Conservation (phyloP, 92 coral and sea anemone species). For the Porites cylindrica region DNA sequence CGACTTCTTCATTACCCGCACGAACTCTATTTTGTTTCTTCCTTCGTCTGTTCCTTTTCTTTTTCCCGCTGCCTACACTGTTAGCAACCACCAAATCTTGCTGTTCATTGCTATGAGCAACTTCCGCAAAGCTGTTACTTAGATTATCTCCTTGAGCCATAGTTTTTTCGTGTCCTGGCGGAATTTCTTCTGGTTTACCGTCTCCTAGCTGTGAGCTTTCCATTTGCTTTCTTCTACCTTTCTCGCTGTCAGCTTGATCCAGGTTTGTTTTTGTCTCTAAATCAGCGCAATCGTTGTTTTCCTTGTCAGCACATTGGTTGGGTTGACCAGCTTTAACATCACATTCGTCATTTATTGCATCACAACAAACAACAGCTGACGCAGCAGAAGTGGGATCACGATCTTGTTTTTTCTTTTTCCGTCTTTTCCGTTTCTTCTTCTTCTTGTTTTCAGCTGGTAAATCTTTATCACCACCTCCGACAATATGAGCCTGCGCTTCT, state of each 20-base stretch:
- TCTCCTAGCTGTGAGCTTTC: constrained; percentile 13
- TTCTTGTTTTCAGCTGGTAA: constrained; percentile 10
- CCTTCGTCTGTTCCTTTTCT: constrained; percentile 31
- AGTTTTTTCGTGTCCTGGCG: constrained; percentile 9
- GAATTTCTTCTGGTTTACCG: constrained; percentile 18
- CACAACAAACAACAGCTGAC: constrained; percentile 25
- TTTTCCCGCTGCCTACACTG: constrained; percentile 20
- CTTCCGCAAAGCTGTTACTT: constrained; percentile 3
- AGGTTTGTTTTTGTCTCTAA: background rate
- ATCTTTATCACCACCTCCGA: background rate
- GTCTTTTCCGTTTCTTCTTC: constrained; percentile 65
- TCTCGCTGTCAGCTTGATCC: constrained; percentile 11
- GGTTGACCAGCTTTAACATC: constrained; percentile 9
- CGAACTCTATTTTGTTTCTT: background rate
- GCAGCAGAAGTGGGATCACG: constrained; percentile 7
- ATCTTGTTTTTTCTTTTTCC: constrained; percentile 53
- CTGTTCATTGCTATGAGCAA: constrained; percentile 2
- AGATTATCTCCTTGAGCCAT: constrained; percentile 31
- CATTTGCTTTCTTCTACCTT: constrained; percentile 32
- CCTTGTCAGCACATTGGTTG: constrained; percentile 9
- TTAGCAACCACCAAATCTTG: constrained; percentile 14
- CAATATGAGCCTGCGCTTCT: background rate
- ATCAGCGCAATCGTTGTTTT: background rate
- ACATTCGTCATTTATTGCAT: background rate
- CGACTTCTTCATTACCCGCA: background rate